Evolutionary conservation across 2,797 vertebrate species (phyloP), one percentile per base, ranked within the genome.

Genomic region (Bovichtus diacanthus): DNA sequence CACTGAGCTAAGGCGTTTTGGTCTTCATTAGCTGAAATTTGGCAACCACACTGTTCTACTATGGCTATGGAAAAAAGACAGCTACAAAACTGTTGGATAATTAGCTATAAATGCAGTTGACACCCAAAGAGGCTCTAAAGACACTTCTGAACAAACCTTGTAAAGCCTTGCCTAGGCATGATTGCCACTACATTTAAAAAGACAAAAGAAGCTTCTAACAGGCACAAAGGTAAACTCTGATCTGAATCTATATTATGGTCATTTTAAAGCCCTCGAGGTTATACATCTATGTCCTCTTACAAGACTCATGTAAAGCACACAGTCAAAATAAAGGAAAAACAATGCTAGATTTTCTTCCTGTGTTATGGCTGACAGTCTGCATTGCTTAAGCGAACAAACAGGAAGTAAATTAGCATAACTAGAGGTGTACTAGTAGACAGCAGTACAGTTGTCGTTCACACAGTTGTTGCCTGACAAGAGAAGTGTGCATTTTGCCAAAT

Each of bases 191-290:
- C 31, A 73, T 74, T 54, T 43, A 25, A 41, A 25, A 29, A 67
- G 18, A 66, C 6, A 66, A 51, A 25, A 25, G 8, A 55, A 55
- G 36, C 61, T 80, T 63, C 66, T 53, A 80, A 77, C 78, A 91
- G 90, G 90, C 89, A 91, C 88, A 83, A 83, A 49, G 78, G 84
- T 83, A 78, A 88, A 89, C 75, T 44, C 74, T 39, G 62, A 82
- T 59, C 61, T 62, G 51, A 83, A 76, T 59, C 62, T 74, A 87
- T 9, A 56, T 73, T 62, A 47, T 8, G 61, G 50, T 74, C 12
- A 19, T 73, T 21, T 76, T 16, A 25, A 74, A 27, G 12, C 11
- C 10, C 74, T 64, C 44, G 43, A 63, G 23, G 60, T 80, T 2
- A 79, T 65, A 76, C n/a, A 54, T 39, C 13, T n/a, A 47, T 51